phyloP scores from a whole-genome alignment of 2,113 vertebrate species.

The Peromyscus maniculatus region DNA sequence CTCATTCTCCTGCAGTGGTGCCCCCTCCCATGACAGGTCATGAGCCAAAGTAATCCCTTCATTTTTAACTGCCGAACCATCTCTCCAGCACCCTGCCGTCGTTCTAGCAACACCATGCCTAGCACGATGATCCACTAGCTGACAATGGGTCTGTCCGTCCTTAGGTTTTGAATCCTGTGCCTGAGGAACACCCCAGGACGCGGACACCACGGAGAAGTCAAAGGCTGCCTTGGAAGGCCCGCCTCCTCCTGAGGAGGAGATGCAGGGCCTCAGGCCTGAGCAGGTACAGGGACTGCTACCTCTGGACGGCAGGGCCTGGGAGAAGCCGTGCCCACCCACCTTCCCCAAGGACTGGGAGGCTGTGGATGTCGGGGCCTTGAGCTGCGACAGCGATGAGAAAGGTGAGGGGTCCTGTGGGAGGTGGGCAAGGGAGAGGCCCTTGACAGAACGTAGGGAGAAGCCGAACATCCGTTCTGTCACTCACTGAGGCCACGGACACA shows the following conservation, averaged over 20 bases:
- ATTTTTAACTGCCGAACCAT: neutral
- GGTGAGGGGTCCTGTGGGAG: constrained; percentile 29
- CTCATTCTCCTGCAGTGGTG: no score
- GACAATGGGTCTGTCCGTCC: neutral
- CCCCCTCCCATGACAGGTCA: neutral
- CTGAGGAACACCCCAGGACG: neutral
- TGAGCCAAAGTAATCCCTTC: no score
- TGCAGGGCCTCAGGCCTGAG: constrained; percentile 68
- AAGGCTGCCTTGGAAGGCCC: neutral
- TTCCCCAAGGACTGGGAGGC: constrained; percentile 57
- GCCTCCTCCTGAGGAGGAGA: neutral
- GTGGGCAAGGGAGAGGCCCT: no score
- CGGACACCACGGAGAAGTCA: neutral
- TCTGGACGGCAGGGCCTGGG: constrained; percentile 61
- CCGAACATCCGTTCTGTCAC: neutral
- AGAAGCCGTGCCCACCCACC: neutral
- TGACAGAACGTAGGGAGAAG: neutral
- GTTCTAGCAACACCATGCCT: neutral
- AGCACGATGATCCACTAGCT: neutral
- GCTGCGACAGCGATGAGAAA: neutral
- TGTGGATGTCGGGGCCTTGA: constrained; percentile 27
- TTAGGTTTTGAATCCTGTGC: constrained; percentile 34
- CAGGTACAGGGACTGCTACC: constrained; percentile 61
- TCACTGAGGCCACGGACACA: no score
- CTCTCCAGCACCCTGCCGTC: neutral